Base-by-base conservation (phyloP, 2,888 invertebrate species). In the Athalia rosae region DNA sequence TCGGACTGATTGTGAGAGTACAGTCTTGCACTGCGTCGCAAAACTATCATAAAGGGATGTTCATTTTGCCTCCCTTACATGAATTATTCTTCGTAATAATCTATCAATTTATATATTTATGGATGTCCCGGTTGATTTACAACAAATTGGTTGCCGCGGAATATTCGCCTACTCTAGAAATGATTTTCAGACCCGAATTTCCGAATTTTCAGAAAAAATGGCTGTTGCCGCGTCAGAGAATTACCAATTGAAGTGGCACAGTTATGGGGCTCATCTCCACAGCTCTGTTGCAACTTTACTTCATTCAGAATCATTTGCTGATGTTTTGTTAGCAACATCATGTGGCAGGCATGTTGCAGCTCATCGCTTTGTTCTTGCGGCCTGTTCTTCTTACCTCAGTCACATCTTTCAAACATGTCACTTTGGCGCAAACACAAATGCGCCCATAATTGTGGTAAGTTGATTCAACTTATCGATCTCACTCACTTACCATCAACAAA, bases 221-320 rank as follows among this genome's bases (percentile, higher is more conserved):
- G 91, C 92, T 50, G 89, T 90, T 80, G 88, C 91, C 59, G 91
- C 90, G 64, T 91, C 92, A 85, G 96, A 96, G 90, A 96, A 96
- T 85, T 96, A 96, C 90, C 96, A 96, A 90, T 92, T 96, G 76
- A 96, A 96, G 92, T 96, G 96, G 96, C 95, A 96, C 90, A 96
- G 96, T 82, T 96, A 95, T 91, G 93, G 94, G 85, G 93, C 94
- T 48, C 95, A 96, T 91, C 91, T 96, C 84, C 96, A 96, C 90
- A 94, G 95, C 74, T 96, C 95, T 80, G 95, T 96, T 71, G 95
- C 96, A 79, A 94, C 95, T 15, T 90, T 95, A 85, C 93, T 94
- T 15, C 94, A 95, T 79, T 95, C 95, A 85, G 96, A 96, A 87
- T 93, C 95, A 82, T 96, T 95, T 88, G 95, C 96, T 63, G 96